These are phyloP conservation scores for Bilobella aurantiaca DNA, from an alignment of 1,140 invertebrate genomes.

Conservation along the genomic window DNA sequence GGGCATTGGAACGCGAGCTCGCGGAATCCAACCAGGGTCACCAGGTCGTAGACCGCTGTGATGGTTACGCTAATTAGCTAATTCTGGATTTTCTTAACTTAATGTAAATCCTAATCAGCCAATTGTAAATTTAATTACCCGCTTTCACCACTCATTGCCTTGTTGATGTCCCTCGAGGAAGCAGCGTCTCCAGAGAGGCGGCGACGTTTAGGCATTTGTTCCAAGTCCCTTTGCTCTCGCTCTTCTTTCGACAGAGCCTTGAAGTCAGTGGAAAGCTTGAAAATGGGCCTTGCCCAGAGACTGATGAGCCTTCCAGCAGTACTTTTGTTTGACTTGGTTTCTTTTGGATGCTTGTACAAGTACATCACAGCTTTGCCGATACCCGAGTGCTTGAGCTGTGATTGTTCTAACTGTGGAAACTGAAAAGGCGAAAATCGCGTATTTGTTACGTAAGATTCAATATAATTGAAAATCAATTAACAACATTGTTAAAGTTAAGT, in stretches of 20 bases:
- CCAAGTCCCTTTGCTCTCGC: slow-evolving; percentile 78
- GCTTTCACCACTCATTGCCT: slow-evolving; percentile 49
- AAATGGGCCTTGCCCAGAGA: slow-evolving; percentile 86
- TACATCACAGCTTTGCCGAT: slow-evolving; percentile 99
- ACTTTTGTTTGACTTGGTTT: slow-evolving; percentile 86
- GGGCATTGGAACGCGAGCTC: slow-evolving; percentile 87
- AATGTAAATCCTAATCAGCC: no score
- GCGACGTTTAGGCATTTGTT: slow-evolving; percentile 66
- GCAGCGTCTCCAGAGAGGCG: slow-evolving; percentile 44
- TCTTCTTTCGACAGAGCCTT: slow-evolving; percentile 77
- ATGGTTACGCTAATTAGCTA: no score
- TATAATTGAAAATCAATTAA: no score
- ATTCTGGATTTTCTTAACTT: no score
- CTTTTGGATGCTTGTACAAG: slow-evolving; percentile 95
- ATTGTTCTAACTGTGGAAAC: slow-evolving; percentile 82
- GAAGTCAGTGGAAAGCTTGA: slow-evolving; percentile 90
- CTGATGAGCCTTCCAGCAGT: slow-evolving; percentile 84
- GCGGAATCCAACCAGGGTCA: slow-evolving; percentile 85
- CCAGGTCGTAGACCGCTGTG: slow-evolving; percentile 62
- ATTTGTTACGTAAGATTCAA: background rate
- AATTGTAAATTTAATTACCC: no score
- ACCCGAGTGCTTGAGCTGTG: slow-evolving; percentile 82
- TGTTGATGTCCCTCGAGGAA: slow-evolving; percentile 46
- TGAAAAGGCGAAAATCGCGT: slow-evolving; percentile 42
- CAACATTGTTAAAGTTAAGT: background rate